These are phyloP conservation scores for Marasmarcha lunaedactyla DNA, from an alignment of 2,888 invertebrate species.

Conservation along the genomic window DNA sequence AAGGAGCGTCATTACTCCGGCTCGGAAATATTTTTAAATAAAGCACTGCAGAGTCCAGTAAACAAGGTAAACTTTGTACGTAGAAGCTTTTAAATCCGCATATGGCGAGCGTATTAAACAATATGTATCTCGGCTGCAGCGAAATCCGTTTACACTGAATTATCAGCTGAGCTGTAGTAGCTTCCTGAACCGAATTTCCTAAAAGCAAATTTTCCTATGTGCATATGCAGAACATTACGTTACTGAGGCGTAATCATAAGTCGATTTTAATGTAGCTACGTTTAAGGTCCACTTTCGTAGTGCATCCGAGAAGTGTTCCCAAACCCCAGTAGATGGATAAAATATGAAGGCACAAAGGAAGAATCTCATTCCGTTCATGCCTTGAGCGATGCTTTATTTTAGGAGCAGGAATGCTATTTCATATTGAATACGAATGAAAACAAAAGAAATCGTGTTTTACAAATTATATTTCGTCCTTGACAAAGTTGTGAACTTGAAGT, in stretches of 20 bases:
- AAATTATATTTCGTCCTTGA: conserved; percentile 16
- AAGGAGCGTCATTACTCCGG: neutral
- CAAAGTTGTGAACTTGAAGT: conserved; percentile 18
- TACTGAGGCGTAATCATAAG: conserved; percentile 9
- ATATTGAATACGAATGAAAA: conserved; percentile 29
- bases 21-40: neutral
- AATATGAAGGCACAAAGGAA: conserved; percentile 53
- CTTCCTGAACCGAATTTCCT: conserved; percentile 34
- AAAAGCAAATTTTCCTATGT: conserved; percentile 45
- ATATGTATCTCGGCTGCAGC: conserved; percentile 25
- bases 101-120: conserved; percentile 25
- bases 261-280: conserved; percentile 7
- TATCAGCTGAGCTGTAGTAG: conserved; percentile 34
- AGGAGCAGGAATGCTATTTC: conserved; percentile 20
- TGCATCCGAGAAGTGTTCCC: neutral
- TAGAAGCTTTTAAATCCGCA: conserved; percentile 24
- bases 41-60: neutral
- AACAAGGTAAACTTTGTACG: neutral
- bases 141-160: conserved; percentile 41
- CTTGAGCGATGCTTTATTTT: conserved; percentile 31
- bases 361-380: conserved; percentile 46
- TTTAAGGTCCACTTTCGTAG: neutral
- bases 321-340: conserved; percentile 37
- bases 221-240: conserved; percentile 35
- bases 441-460: conserved; percentile 4